Base-by-base conservation (phyloP, 2,888 invertebrate species). In the Oxystoma pomonae region DNA sequence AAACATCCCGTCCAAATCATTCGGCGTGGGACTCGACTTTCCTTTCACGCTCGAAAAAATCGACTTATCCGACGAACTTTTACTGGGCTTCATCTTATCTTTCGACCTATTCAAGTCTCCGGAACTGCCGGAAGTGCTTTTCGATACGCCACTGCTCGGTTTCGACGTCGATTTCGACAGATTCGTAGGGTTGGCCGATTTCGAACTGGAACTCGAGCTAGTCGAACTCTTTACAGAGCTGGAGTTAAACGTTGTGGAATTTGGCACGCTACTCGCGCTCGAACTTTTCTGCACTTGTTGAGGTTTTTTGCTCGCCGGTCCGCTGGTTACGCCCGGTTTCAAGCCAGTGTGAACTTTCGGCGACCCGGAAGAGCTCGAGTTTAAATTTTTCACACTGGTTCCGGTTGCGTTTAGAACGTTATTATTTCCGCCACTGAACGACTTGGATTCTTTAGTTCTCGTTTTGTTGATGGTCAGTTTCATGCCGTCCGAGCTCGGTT, bases 381-480 rank as follows among this genome's bases (percentile, higher is more conserved):
- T 17, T 53, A 20, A 51, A 51, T 68, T 69, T 57, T 61, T 68
- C 52, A 65, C 55, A 65, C 68, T 59, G 17, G 71, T 57, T 50
- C 66, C 64, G 20, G 60, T 57, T 12, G 65, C 58, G 7, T 61
- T 60, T 51, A 35, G 12, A 3, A 63, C 66, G 55, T 49, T 53
- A 20, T 55, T 65, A 63, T 65, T 64, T 60, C 81, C 81, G 51
- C 79, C 78, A 18, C 86, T 86, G 17, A 52, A 55, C 19, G 62
- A 60, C 53, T 64, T 67, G 0, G 85, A 85, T 63, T 91, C 90
- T 75, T 91, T 90, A 19, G 87, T 86, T 73, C 90, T 84, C 0
- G 94, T 93, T 81, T 95, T 95, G 74, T 94, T 95, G 20, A 95
- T 94, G 1, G 94, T 96, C 61, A 96, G 86, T 78, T 95, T 96